These are phyloP conservation scores for Takifugu bimaculatus DNA, from an alignment of 2,113 vertebrate species.

Conservation along the genomic window DNA sequence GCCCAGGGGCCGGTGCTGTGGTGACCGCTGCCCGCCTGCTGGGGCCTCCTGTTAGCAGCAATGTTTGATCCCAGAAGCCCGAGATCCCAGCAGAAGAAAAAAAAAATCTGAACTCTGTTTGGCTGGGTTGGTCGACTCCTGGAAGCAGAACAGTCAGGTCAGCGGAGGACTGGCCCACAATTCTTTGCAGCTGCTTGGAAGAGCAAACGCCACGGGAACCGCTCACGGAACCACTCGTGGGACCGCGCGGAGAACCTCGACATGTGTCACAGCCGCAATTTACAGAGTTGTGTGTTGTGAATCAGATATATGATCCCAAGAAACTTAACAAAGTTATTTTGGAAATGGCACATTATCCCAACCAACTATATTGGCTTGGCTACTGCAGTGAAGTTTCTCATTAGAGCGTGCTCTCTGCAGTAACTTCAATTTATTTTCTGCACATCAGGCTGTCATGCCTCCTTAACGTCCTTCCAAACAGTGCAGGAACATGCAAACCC, in stretches of 20 bases:
- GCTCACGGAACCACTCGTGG: conserved; percentile 57
- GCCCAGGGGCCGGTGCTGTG: conserved; percentile 66
- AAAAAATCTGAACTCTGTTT: conserved; percentile 66
- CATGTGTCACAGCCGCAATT: conserved; percentile 79
- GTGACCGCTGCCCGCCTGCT: conserved; percentile 68
- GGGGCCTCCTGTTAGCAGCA: conserved; percentile 58
- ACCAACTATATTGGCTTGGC: conserved; percentile 26
- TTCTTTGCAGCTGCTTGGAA: conserved; percentile 62
- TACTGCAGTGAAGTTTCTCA: conserved; percentile 47
- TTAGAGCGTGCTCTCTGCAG: conserved; percentile 22
- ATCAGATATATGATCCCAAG: conserved; percentile 71
- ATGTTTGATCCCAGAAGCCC: conserved; percentile 70
- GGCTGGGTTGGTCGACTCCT: conserved; percentile 64
- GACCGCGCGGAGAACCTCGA: conserved; percentile 68
- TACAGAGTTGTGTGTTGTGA: conserved; percentile 76
- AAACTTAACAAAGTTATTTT: conserved; percentile 76
- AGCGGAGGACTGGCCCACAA: conserved; percentile 52
- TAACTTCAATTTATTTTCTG: conserved; percentile 18
- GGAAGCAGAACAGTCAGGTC: conserved; percentile 68
- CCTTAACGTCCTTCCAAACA: conserved; percentile 7
- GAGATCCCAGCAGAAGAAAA: conserved; percentile 64
- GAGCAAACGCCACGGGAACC: conserved; percentile 59
- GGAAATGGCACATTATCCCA: conserved; percentile 58
- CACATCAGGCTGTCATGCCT: conserved; percentile 3
- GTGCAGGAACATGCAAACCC: background rate